phyloP scores from a whole-genome alignment of 2,797 vertebrate genomes.

The Enteromius viviparus region DNA sequence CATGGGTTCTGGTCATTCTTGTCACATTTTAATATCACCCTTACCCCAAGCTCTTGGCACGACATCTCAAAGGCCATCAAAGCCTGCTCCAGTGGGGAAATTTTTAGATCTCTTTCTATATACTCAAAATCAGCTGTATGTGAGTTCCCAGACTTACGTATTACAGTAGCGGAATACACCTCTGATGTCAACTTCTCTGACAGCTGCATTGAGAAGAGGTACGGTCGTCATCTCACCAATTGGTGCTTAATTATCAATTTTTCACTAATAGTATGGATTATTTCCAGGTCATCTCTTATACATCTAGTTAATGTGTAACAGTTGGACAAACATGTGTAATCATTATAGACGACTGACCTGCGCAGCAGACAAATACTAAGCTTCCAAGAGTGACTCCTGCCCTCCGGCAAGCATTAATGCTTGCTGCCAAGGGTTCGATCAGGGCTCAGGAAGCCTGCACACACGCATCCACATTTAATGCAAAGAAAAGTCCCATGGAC shows the following conservation, averaged over 20 bases:
- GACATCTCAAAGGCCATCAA: slow-evolving; percentile 90
- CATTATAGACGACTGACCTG: slow-evolving; percentile 77
- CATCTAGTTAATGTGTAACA: slow-evolving; percentile 37
- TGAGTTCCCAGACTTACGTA: too few species aligned
- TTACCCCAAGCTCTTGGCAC: slow-evolving; percentile 86
- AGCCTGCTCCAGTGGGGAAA: slow-evolving; percentile 88
- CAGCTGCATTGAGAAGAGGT: too few species aligned
- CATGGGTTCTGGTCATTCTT: slow-evolving; percentile 83
- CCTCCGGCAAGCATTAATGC: slow-evolving; percentile 91
- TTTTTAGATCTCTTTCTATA: too few species aligned
- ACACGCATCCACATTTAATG: neutral
- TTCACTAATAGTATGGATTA: too few species aligned
- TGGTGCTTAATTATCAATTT: too few species aligned
- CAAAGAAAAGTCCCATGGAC: neutral
- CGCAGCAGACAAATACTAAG: slow-evolving; percentile 89
- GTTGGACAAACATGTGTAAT: slow-evolving; percentile 1
- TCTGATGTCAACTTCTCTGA: too few species aligned
- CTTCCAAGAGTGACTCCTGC: slow-evolving; percentile 87
- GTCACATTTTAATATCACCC: slow-evolving; percentile 98
- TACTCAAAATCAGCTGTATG: too few species aligned
- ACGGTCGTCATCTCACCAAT: too few species aligned
- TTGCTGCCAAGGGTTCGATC: slow-evolving; percentile 93
- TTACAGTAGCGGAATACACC: too few species aligned
- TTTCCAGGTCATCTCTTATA: too few species aligned
- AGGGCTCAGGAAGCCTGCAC: slow-evolving; percentile 91